These are phyloP conservation scores for Orthonyx spaldingii DNA, from an alignment of 2,113 vertebrate species.

Conservation along the genomic window DNA sequence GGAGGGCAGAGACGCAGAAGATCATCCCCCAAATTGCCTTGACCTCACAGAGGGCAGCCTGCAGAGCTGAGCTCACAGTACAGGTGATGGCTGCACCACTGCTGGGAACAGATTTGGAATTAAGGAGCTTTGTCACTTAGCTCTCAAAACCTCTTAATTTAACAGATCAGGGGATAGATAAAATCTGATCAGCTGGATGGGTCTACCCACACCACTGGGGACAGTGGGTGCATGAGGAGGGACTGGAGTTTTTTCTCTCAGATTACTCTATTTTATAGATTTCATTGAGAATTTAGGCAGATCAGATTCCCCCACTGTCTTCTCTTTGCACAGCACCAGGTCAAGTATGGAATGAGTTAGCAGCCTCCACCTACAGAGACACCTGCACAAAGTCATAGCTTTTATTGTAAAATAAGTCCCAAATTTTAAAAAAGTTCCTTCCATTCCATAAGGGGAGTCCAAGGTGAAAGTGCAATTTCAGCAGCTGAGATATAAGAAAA, in stretches of 20 bases:
- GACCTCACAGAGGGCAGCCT: not conserved
- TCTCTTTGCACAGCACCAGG: not conserved
- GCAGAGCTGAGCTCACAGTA: not conserved
- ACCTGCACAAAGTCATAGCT: not conserved
- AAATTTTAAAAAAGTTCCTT: not conserved
- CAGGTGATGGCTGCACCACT: not conserved
- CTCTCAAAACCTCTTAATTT: not conserved
- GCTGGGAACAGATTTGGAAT: not conserved
- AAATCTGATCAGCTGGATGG: not conserved
- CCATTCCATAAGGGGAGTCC: not conserved
- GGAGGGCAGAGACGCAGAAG: not conserved
- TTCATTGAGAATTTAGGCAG: not conserved
- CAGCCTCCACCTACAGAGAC: not conserved
- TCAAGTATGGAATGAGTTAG: not conserved
- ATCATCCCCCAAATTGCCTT: not conserved
- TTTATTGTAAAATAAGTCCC: not conserved
- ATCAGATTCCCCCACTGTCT: not conserved
- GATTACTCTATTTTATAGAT: accelerated
- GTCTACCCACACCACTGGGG: not conserved
- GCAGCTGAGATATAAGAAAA: not conserved
- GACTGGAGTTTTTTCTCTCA: not conserved
- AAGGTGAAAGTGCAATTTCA: not conserved
- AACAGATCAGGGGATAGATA: not conserved
- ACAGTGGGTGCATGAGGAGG: not conserved
- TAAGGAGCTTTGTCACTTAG: not conserved